Conservation (phyloP, 2,888 invertebrate species). For the Tetheella fluctuosa region DNA sequence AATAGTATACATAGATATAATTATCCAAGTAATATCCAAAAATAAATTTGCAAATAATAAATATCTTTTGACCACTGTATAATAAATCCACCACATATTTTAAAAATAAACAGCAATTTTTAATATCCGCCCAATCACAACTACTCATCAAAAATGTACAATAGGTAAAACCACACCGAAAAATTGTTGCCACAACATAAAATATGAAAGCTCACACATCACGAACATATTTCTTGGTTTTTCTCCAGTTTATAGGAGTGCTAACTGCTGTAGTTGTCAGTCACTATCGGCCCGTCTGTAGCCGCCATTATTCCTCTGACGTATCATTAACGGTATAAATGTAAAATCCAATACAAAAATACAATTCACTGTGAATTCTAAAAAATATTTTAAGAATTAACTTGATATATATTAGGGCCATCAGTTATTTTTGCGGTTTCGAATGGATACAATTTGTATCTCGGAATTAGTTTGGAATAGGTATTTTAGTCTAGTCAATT, state of each 20-base stretch:
- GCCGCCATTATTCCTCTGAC: neutral
- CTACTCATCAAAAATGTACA: neutral
- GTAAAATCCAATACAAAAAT: neutral
- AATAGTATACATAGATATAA: no score
- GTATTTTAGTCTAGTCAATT: no score
- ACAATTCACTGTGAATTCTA: neutral
- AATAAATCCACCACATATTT: no score
- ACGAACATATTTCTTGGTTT: slow-evolving; percentile 5
- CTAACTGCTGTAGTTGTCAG: neutral
- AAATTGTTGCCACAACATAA: neutral
- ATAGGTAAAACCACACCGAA: neutral
- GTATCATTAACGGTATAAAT: neutral
- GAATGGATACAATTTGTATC: neutral
- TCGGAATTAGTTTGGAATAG: no score
- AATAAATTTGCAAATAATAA: neutral
- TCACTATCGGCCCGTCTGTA: slow-evolving; percentile 2
- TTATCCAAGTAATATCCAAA: no score
- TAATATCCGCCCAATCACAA: slow-evolving; percentile 2
- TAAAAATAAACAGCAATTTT: neutral
- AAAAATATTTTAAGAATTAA: neutral
- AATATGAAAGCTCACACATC: slow-evolving; percentile 6
- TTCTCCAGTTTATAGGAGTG: neutral
- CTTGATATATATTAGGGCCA: neutral
- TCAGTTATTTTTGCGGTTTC: neutral
- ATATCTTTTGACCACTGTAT: neutral